phyloP scores from a whole-genome alignment of 1,140 invertebrate genomes.

The Aphaenogaster rudis region DNA sequence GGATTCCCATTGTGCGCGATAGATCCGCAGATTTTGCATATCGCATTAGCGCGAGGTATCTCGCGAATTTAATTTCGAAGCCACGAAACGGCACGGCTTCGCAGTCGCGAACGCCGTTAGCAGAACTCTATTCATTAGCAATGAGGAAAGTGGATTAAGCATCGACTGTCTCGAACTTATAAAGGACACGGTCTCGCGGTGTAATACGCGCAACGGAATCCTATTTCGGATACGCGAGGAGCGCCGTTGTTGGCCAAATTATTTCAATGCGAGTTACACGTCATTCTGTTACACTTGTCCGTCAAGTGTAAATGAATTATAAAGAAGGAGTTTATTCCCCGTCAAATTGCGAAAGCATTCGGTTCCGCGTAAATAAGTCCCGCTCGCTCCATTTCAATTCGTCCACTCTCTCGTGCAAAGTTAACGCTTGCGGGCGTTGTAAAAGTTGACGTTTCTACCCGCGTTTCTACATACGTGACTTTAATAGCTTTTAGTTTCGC shows the following conservation, averaged over 20 bases:
- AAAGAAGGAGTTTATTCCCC: background rate
- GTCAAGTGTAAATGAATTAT: conserved; percentile 5
- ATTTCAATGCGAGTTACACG: conserved; percentile 15
- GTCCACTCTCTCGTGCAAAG: background rate
- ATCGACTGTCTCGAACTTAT: conserved; percentile 57
- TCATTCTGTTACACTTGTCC: background rate
- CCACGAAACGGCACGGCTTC: conserved; percentile 44
- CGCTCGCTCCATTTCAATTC: conserved; percentile 11
- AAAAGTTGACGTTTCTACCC: conserved; percentile 32
- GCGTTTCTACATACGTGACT: conserved; percentile 21
- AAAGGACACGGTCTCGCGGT: conserved; percentile 45
- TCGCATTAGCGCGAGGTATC: conserved; percentile 58
- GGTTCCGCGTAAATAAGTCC: background rate
- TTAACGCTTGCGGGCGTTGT: background rate
- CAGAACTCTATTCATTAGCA: conserved; percentile 58
- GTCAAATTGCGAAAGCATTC: background rate
- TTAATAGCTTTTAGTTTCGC: conserved; percentile 30
- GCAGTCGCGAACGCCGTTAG: conserved; percentile 40
- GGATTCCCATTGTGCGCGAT: conserved; percentile 23
- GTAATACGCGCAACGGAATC: conserved; percentile 37
- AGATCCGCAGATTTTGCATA: conserved; percentile 59
- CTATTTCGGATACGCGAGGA: conserved; percentile 32
- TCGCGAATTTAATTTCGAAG: conserved; percentile 55
- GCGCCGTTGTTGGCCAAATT: conserved; percentile 20
- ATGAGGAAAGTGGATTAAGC: conserved; percentile 57